These are phyloP conservation scores for Doryteuthis pealeii DNA, from an alignment of 1,140 invertebrate genomes.

Conservation along the genomic window DNA sequence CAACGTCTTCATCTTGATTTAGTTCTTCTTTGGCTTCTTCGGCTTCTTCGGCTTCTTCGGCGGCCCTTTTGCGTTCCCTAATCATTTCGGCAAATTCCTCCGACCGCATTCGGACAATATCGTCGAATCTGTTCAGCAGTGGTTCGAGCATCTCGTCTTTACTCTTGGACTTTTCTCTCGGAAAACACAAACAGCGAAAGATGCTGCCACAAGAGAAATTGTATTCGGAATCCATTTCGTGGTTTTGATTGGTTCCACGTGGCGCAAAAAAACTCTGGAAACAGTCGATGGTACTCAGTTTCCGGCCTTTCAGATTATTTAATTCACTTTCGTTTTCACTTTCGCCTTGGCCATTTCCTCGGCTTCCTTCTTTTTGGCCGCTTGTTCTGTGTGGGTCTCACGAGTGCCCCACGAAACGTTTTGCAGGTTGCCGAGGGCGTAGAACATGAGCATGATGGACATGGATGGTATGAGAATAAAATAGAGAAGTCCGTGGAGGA, in stretches of 20 bases:
- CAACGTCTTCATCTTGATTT: too few relatives aligned
- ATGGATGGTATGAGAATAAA: slow-evolving; percentile 91
- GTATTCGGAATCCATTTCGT: slow-evolving; percentile 22
- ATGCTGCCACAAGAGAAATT: slow-evolving; percentile 32
- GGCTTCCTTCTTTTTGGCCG: slow-evolving; percentile 32
- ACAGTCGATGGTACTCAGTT: slow-evolving; percentile 4
- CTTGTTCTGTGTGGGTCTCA: slow-evolving; percentile 64
- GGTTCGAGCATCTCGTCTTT: slow-evolving; percentile 8
- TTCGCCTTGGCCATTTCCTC: neutral
- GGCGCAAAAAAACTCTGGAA: neutral
- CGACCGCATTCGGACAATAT: too few relatives aligned
- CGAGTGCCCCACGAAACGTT: slow-evolving; percentile 89
- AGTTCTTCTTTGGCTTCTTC: too few relatives aligned
- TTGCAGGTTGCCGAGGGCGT: slow-evolving; percentile 87
- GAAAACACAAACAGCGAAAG: slow-evolving; percentile 37
- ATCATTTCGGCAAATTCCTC: too few relatives aligned
- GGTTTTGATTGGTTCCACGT: neutral
- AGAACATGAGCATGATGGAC: slow-evolving; percentile 90
- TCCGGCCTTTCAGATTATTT: slow-evolving; percentile 6
- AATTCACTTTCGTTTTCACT: slow-evolving; percentile 15
- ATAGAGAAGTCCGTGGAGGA: slow-evolving; percentile 79
- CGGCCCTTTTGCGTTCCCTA: too few relatives aligned
- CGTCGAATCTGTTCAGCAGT: too few relatives aligned
- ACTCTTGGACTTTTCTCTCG: slow-evolving; percentile 14
- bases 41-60: too few relatives aligned